Percentiles rank a stretch among this genome's conserved stretches.
phyloP scores from a whole-genome alignment of 1,140 invertebrate species.

The Drosophila sucinea region DNA sequence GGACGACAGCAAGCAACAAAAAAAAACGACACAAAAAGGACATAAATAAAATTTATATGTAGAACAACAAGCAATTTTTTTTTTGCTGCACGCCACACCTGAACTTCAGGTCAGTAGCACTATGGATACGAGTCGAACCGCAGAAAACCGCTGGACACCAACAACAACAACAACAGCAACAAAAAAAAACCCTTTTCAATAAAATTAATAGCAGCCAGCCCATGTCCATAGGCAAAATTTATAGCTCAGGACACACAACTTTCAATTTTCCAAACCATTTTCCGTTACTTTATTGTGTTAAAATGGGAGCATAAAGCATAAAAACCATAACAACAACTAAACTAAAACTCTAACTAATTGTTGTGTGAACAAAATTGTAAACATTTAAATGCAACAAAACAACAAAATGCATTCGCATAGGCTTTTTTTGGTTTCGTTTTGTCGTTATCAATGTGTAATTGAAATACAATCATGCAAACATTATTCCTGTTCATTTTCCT shows the following conservation, averaged over 20 bases:
- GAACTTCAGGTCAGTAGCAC: conserved; percentile 13
- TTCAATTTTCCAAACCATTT: conserved; percentile 46
- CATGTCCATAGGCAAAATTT: conserved; percentile 53
- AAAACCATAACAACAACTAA: not conserved
- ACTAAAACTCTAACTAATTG: conserved; percentile 52
- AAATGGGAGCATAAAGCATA: conserved; percentile 1
- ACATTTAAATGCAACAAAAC: conserved; percentile 28
- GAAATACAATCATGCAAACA: conserved; percentile 5
- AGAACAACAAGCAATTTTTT: conserved; percentile 49
- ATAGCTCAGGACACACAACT: conserved; percentile 47
- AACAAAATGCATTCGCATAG: conserved; percentile 6
- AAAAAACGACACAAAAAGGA: conserved; percentile 32
- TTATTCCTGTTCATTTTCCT: conserved; percentile 6
- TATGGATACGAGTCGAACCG: not conserved
- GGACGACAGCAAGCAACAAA: conserved; percentile 13
- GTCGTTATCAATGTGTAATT: conserved; percentile 15
- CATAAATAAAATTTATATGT: conserved; percentile 59
- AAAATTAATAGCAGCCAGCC: conserved; percentile 55
- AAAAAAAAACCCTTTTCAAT: conserved; percentile 63
- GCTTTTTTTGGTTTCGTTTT: not conserved
- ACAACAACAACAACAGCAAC: conserved; percentile 20
- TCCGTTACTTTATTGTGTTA: conserved; percentile 17
- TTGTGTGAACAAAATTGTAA: conserved; percentile 17
- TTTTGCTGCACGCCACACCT: conserved; percentile 11
- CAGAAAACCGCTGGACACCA: conserved; percentile 23